Base-by-base conservation (phyloP, 1,140 invertebrate genomes). In the Zaprionus capensis region DNA sequence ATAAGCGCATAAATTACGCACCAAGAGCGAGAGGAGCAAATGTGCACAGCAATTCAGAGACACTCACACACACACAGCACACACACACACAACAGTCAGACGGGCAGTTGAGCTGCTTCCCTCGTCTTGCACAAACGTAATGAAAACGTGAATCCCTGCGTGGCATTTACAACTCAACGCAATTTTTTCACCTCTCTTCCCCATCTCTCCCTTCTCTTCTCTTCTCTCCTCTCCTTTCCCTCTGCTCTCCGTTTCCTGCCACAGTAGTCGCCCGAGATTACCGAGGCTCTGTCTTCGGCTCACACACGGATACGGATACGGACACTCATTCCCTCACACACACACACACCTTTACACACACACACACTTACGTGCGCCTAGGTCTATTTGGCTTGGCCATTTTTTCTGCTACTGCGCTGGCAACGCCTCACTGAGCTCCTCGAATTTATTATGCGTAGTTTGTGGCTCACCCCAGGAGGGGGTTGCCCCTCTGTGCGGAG, bases 1-100 rank as follows among this genome's bases (percentile, higher is more conserved):
- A 90, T 90, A 90, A 90, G 85, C 86, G 79, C 71, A 91, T 91
- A 90, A 90, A 90, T 90, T 90, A 90, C 85, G 79, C 72, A 81
- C 63, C 67, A 80, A 88, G 78, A 74, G 74, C 82, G 78, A 78
- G 68, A 36, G 55, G n/a, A 5, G 51, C 22, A 73, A 71, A 79
- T 67, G 49, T 55, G 53, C 41, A 41, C 38, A 53, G 58, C 66
- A 71, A 77, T 69, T 59, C 46, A 58, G 49, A 24, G 51, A 26
- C 31, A 36, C 38, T 36, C 22, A 80, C 38, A 81, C 46, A 71
- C 53, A 36, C 49, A 49, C 15, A 41, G 49, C 1, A 44, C 38
- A 24, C 26, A 58, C 67, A 64, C 62, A 64, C 65, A 61, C 1
- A 34, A 34, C 67, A 72, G 46, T 11, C 61, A 28, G 22, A 5